phyloP scores from a whole-genome alignment of 2,888 invertebrate species.

The Azorinus chamasolen region DNA sequence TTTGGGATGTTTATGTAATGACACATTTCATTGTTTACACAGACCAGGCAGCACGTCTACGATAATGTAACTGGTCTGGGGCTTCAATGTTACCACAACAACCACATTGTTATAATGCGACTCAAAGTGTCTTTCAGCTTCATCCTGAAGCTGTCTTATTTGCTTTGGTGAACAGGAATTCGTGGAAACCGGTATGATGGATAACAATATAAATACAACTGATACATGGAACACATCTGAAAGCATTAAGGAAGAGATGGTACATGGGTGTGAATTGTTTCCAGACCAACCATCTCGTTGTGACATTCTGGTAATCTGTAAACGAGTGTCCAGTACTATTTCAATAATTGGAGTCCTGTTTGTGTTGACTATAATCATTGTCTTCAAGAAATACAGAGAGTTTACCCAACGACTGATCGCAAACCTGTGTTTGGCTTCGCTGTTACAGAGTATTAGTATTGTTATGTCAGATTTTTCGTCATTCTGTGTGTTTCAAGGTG shows the following conservation, averaged over 20 bases:
- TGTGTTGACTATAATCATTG: slow-evolving; percentile 9
- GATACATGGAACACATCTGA: background rate
- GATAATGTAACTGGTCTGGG: too few relatives aligned
- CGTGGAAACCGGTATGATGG: too few relatives aligned
- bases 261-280: background rate
- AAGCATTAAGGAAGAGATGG: background rate
- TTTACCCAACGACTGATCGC: slow-evolving; percentile 39
- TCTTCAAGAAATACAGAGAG: slow-evolving; percentile 34
- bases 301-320: slow-evolving; percentile 11
- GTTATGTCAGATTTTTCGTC: slow-evolving; percentile 14
- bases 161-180: too few relatives aligned
- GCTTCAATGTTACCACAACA: too few relatives aligned
- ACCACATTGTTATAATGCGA: too few relatives aligned
- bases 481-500: slow-evolving; percentile 37
- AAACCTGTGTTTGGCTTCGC: slow-evolving; percentile 27
- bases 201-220: background rate
- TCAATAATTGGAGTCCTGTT: slow-evolving; percentile 10
- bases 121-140: too few relatives aligned
- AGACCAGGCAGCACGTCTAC: too few relatives aligned
- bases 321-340: slow-evolving; percentile 7
- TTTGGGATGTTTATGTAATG: too few relatives aligned
- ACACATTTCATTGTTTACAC: too few relatives aligned
- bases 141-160: too few relatives aligned
- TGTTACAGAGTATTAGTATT: slow-evolving; percentile 18
- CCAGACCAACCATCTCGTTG: slow-evolving; percentile 7